phyloP scores from a whole-genome alignment of 2,113 vertebrate genomes.

The Garra rufa region DNA sequence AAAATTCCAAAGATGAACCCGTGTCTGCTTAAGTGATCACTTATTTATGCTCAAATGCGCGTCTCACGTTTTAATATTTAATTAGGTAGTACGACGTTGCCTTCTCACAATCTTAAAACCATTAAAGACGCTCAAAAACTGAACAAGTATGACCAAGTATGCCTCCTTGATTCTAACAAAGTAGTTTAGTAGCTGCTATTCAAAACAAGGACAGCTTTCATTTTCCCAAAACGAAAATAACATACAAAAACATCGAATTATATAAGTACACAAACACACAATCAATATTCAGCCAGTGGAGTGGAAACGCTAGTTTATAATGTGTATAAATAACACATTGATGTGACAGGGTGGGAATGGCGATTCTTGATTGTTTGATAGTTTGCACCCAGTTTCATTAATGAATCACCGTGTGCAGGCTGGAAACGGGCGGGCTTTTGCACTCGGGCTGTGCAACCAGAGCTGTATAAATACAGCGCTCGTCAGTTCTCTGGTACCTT shows the following conservation, averaged over 20 bases:
- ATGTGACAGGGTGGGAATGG: neutral
- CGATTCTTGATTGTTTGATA: conserved; percentile 31
- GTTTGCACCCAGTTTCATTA: conserved; percentile 49
- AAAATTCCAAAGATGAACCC: too few relatives aligned
- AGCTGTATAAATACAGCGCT: conserved; percentile 66
- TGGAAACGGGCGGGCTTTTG: conserved; percentile 63
- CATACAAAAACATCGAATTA: neutral
- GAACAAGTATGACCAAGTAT: neutral
- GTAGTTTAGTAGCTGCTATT: neutral
- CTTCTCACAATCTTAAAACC: neutral
- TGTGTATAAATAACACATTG: neutral
- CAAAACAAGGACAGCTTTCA: neutral
- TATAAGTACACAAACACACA: neutral
- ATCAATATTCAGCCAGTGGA: neutral
- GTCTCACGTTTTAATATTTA: neutral
- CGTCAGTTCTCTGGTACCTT: fast-evolving
- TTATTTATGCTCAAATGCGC: neutral
- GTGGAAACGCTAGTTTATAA: conserved; percentile 12
- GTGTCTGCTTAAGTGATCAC: neutral
- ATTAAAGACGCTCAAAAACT: neutral
- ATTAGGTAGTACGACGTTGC: neutral
- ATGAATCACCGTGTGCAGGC: conserved; percentile 49
- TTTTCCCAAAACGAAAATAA: neutral
- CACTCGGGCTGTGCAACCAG: conserved; percentile 61
- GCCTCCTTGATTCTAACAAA: neutral